Base-by-base conservation (phyloP, 2,113 vertebrate species). In the Bettongia penicillata region DNA sequence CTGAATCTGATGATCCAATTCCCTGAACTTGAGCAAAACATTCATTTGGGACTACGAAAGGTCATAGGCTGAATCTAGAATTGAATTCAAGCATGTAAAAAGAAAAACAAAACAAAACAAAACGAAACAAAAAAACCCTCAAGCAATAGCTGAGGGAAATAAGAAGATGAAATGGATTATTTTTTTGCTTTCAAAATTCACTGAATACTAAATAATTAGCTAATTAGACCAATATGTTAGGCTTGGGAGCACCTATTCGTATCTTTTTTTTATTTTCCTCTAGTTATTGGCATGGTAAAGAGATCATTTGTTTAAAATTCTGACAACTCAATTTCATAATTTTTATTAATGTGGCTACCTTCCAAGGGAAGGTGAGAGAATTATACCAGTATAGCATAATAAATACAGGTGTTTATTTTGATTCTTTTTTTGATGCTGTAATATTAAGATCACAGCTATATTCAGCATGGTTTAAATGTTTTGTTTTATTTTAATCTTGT, bases 41-140 rank as follows among this genome's bases (percentile, higher is more conserved):
- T 94, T 96, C 93, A 94, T 97, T 97, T 97, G 92, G 53, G 91
- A 97, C 93, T 97, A 97, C 95, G 95, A 94, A 95, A 97, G 84
- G 90, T 95, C 61, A 94, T 90, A 91, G 96, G 93, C 95, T 90
- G 92, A 94, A 94, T 93, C 84, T 61, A 91, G 96, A 97, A 98
- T 96, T 95, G 94, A 93, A 96, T 97, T 95, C 94, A 8, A 57
- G 84, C 91, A 55, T 96, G 51, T 57, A 95, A 96, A 92, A 91
- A 4, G 53, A 31, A 52, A 10, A 47, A 47, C 47, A 24, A 37
- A 8, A 37, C n/a, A n/a, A n/a, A n/a, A n/a, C n/a, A n/a, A n/a
- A n/a, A n/a, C n/a, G n/a, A n/a, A n/a, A n/a, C n/a, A n/a, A 48
- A 48, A 48, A 48, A 48, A 2, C 48, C 48, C 3, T 48, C 48